Conservation (phyloP, 2,888 invertebrate species). For the Drosophila pegasa region DNA sequence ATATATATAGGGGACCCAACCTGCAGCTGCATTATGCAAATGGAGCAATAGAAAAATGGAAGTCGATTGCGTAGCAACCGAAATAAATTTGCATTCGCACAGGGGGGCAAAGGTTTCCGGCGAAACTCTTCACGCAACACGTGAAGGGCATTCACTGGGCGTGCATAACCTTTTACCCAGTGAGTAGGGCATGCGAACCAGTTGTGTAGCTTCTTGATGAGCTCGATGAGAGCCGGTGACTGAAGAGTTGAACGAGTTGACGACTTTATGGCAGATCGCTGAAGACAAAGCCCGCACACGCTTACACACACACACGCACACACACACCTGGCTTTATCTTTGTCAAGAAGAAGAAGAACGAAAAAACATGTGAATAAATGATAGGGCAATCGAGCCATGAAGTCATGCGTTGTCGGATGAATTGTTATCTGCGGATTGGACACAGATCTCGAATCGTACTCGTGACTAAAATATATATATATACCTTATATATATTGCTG, state of each 20-base stretch:
- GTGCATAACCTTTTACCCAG: conserved; percentile 20
- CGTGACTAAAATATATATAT: conserved; percentile 35
- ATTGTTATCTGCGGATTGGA: conserved; percentile 51
- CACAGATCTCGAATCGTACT: conserved; percentile 48
- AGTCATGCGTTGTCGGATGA: conserved; percentile 47
- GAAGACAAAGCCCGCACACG: conserved; percentile 6
- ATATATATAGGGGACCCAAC: conserved; percentile 13
- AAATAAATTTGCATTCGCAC: conserved; percentile 60
- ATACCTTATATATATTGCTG: conserved; percentile 17
- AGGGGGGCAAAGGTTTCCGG: conserved; percentile 35
- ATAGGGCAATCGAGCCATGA: conserved; percentile 48
- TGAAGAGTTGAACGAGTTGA: conserved; percentile 24
- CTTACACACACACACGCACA: conserved; percentile 10
- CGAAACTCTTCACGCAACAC: conserved; percentile 28
- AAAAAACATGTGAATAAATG: conserved; percentile 43
- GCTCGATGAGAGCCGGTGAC: no score
- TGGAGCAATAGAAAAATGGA: conserved; percentile 48
- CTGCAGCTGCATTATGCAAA: conserved; percentile 73
- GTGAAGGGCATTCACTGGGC: conserved; percentile 56
- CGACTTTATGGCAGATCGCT: conserved; percentile 21
- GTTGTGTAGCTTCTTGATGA: conserved; percentile 53
- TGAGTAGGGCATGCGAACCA: conserved; percentile 44
- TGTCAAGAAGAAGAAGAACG: conserved; percentile 15
- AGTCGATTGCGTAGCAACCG: conserved; percentile 65
- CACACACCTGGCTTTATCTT: conserved; percentile 44